Evolutionary conservation across 2,888 invertebrate genomes (phyloP).

Genomic region (Elmis aenea): DNA sequence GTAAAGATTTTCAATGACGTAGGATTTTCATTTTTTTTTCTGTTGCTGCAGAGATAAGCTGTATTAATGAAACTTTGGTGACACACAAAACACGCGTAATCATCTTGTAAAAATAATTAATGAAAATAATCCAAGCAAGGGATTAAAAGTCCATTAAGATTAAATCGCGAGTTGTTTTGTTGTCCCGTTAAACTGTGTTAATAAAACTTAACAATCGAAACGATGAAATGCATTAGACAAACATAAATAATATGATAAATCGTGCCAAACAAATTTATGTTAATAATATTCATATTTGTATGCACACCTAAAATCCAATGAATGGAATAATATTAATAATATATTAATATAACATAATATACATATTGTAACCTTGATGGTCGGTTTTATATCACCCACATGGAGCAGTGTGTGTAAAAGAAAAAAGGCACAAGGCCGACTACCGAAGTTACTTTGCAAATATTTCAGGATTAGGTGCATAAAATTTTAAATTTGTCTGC

Average conservation of each 20-base stretch:
- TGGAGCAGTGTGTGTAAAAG: conserved; percentile 5
- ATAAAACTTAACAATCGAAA: conserved; percentile 6
- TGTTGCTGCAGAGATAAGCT: too few species aligned
- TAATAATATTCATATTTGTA: conserved; percentile 21
- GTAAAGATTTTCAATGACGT: too few species aligned
- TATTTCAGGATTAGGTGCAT: conserved; percentile 38
- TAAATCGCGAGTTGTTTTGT: too few species aligned
- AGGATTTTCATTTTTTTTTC: too few species aligned
- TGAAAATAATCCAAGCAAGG: conserved; percentile 11
- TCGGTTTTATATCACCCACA: conserved; percentile 20
- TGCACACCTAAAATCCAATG: conserved; percentile 21
- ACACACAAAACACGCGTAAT: too few species aligned
- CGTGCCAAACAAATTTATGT: conserved; percentile 22
- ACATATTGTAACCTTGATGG: conserved; percentile 15
- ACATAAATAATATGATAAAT: conserved; percentile 20
- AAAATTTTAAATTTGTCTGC: conserved; percentile 35
- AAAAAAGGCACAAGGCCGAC: conserved; percentile 32
- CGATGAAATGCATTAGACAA: conserved; percentile 11
- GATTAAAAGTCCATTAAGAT: conserved; percentile 9
- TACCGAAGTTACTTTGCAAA: conserved; percentile 33
- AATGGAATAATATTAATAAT: conserved; percentile 22
- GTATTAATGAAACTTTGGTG: too few species aligned
- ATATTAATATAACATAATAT: too few species aligned
- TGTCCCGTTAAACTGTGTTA: conserved; percentile 13
- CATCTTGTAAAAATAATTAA: too few species aligned